Evolutionary conservation across 2,888 invertebrate species (phyloP).

Genomic region (Lycia hirtaria): DNA sequence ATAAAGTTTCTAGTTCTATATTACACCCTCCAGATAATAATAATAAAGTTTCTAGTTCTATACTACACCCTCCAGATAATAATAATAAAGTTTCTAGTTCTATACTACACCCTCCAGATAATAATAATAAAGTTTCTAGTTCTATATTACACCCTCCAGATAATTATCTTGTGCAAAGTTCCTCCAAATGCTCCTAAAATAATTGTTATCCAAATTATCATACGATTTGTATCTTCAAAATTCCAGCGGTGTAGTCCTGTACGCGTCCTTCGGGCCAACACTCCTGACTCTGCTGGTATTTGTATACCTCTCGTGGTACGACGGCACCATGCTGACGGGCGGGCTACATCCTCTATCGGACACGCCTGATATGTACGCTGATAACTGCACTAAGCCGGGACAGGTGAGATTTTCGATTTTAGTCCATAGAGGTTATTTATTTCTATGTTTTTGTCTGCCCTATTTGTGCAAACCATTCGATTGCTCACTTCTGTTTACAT

Average conservation of each 20-base stretch:
- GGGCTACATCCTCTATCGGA: constrained; percentile 69
- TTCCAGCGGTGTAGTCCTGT: constrained; percentile 89
- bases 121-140: no score
- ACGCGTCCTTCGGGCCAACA: constrained; percentile 91
- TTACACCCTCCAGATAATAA: no score
- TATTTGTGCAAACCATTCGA: not conserved
- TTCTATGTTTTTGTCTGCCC: not conserved
- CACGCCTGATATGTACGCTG: constrained; percentile 79
- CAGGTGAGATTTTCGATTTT: constrained; percentile 58
- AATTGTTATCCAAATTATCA: not conserved
- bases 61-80: no score
- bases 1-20: no score
- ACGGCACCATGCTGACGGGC: constrained; percentile 72
- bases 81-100: no score
- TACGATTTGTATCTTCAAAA: not conserved
- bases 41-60: no score
- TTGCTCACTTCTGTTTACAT: no score
- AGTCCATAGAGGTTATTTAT: not conserved
- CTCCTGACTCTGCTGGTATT: constrained; percentile 89
- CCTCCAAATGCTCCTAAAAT: no score
- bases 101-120: no score
- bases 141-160: no score
- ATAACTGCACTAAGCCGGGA: constrained; percentile 81
- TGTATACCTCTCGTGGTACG: constrained; percentile 90
- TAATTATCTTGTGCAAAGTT: no score